Evolutionary conservation across 2,888 invertebrate species (phyloP).

Genomic region (Agrotis ipsilon): DNA sequence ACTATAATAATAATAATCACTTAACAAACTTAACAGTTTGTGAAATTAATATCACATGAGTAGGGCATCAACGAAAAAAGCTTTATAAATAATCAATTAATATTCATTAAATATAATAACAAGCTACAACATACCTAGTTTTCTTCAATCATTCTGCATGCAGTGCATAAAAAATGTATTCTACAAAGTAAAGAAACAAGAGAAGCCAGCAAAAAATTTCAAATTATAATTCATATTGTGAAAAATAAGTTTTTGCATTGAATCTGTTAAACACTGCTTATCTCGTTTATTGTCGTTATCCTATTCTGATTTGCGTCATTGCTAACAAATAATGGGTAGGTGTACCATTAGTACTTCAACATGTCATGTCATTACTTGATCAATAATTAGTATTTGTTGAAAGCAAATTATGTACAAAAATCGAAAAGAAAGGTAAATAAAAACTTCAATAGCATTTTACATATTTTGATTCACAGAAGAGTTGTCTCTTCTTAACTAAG

Average conservation of each 20-base stretch:
- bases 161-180: not conserved
- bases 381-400: conserved; percentile 25
- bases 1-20: conserved; percentile 26
- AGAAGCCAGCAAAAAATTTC: not conserved
- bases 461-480: not conserved
- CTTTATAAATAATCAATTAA: not conserved
- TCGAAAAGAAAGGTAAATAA: conserved; percentile 7
- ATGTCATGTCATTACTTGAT: conserved; percentile 6
- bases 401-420: conserved; percentile 22
- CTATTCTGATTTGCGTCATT: conserved; percentile 27
- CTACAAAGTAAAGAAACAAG: conserved; percentile 1
- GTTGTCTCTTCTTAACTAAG: not conserved
- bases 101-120: not conserved
- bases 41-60: conserved; percentile 4
- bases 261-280: not conserved
- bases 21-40: conserved; percentile 18
- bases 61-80: conserved; percentile 38
- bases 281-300: conserved; percentile 9
- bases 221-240: not conserved
- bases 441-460: conserved; percentile 4
- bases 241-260: not conserved
- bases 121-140: not conserved
- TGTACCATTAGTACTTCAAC: conserved; percentile 21
- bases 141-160: not conserved
- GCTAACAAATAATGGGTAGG: conserved; percentile 21